phyloP scores from a whole-genome alignment of 2,113 vertebrate species.

The Melospiza melodia region DNA sequence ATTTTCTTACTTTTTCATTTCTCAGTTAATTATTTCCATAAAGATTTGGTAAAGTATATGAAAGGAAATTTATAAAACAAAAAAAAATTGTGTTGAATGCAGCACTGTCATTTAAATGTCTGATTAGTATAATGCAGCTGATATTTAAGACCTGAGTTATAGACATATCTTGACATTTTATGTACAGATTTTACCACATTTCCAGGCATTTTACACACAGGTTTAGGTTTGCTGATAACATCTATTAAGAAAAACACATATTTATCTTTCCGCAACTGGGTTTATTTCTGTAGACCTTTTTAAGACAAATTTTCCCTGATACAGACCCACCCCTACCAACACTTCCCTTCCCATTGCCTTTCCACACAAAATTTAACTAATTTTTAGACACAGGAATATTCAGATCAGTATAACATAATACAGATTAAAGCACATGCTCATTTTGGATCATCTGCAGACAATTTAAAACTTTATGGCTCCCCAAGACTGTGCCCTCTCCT shows the following conservation, averaged over 20 bases:
- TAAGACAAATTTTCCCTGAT: neutral
- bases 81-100: neutral
- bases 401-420: neutral
- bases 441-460: neutral
- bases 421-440: neutral
- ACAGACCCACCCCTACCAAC: neutral
- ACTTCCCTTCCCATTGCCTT: neutral
- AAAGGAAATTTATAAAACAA: neutral
- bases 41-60: neutral
- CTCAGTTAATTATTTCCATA: neutral
- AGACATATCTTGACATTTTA: neutral
- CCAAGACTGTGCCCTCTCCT: neutral
- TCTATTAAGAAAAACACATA: neutral
- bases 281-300: neutral
- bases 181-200: neutral
- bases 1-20: neutral
- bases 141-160: neutral
- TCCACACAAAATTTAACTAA: neutral
- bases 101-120: neutral
- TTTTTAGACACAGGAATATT: neutral
- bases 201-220: neutral
- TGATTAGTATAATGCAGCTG: neutral
- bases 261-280: neutral
- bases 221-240: neutral
- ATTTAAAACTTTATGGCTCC: neutral